Evolutionary conservation across 1,140 invertebrate genomes (phyloP).

Genomic region (Lysiphlebus fabarum): DNA sequence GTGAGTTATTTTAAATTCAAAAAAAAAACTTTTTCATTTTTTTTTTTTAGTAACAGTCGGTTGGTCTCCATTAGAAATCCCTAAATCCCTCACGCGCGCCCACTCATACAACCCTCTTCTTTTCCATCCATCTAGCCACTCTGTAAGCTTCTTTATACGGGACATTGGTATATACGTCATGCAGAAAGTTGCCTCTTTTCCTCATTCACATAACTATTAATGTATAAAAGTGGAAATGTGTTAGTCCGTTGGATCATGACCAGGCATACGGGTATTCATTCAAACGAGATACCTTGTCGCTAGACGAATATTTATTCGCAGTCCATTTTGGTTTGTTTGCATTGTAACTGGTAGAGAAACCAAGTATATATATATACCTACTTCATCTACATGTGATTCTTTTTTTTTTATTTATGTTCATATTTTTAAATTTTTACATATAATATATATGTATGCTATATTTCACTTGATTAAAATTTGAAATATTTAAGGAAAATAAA

Average conservation of each 20-base stretch:
- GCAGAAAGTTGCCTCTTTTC: slow-evolving; percentile 23
- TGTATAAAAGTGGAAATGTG: slow-evolving; percentile 32
- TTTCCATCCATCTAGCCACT: slow-evolving; percentile 33
- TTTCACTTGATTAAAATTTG: slow-evolving; percentile 1
- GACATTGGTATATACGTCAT: slow-evolving; percentile 25
- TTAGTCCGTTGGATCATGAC: slow-evolving; percentile 50
- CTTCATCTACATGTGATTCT: no score
- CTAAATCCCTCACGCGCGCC: slow-evolving; percentile 44
- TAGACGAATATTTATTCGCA: slow-evolving; percentile 56
- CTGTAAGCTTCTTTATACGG: neutral
- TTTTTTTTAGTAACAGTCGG: slow-evolving; percentile 40
- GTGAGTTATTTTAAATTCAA: no score
- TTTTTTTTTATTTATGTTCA: no score
- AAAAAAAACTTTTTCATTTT: slow-evolving; percentile 23
- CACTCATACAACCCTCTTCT: slow-evolving; percentile 25
- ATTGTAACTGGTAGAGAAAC: slow-evolving; percentile 44
- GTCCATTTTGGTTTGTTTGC: slow-evolving; percentile 57
- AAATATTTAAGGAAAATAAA: no score
- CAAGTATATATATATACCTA: slow-evolving; percentile 36
- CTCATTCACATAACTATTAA: slow-evolving; percentile 20
- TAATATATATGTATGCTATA: neutral
- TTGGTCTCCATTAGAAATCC: slow-evolving; percentile 48
- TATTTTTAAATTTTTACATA: slow-evolving; percentile 4
- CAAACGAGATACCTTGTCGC: slow-evolving; percentile 31
- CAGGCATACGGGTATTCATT: slow-evolving; percentile 52